Evolutionary conservation across 2,797 vertebrate species (phyloP).

Genomic region (Pantherophis alleghaniensis): DNA sequence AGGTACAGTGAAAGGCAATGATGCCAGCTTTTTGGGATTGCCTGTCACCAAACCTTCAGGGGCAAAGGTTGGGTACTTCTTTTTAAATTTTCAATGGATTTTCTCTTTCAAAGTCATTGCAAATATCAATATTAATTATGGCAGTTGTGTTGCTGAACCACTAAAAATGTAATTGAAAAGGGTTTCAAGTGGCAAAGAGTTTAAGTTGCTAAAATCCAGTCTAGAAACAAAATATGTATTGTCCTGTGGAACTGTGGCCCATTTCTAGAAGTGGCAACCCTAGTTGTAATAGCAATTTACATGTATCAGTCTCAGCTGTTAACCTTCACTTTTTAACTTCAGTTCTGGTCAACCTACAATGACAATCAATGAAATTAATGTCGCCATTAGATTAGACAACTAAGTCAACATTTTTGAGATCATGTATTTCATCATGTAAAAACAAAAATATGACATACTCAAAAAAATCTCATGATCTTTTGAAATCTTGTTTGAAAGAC

Average conservation of each 20-base stretch:
- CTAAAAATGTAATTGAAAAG: background rate
- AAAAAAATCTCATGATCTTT: background rate
- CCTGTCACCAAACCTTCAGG: background rate
- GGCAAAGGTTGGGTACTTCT: background rate
- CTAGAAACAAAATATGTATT: background rate
- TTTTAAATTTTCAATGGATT: background rate
- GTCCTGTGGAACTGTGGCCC: background rate
- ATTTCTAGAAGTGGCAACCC: background rate
- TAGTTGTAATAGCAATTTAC: background rate
- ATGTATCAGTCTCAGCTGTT: background rate
- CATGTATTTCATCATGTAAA: background rate
- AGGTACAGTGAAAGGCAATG: background rate
- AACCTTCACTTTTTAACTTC: background rate
- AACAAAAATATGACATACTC: background rate
- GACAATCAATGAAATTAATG: background rate
- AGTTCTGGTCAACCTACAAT: background rate
- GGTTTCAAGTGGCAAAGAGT: background rate
- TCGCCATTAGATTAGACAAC: background rate
- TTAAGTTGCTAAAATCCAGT: background rate
- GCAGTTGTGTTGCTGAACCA: background rate
- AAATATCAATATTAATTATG: background rate
- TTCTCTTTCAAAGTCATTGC: background rate
- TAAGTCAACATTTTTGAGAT: background rate
- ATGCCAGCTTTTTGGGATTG: background rate
- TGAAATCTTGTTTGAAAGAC: background rate